Base-by-base conservation (phyloP, 2,797 vertebrate species). In the Oreochromis grahami region DNA sequence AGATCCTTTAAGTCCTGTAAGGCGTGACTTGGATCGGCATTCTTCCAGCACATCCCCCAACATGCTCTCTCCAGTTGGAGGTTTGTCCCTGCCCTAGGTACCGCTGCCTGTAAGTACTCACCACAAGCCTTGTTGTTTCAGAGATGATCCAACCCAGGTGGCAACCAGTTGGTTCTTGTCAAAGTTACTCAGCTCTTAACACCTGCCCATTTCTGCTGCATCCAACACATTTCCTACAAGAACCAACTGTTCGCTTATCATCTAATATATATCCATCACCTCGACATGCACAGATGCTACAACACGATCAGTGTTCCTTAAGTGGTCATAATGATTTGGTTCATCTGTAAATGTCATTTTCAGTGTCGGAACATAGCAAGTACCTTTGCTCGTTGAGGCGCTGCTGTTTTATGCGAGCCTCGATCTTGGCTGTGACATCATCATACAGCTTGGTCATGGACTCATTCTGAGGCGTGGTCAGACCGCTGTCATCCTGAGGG, bases 391-490 rank as follows among this genome's bases (percentile, higher is more conserved):
- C 89, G 4, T 88, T 90, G 77, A 86, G 84, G 10, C 29, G 86
- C 60, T 95, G 93, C 84, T 93, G 91, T 76, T 94, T 95, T 5
- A 96, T 86, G 21, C 93, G 92, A 17, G 93, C 87, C 82, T 92
- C 94, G 3, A 94, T 93, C 87, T 95, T 93, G 78, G 92, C 78
- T 0, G 93, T 83, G 38, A 97, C 89, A 32, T 97, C 96, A 6
- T 97, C 96, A 72, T 96, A 96, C 56, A 97, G 96, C 52, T 96
- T 96, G 90, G 86, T 96, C 86, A 97, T 81, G 19, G 94, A 82
- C 70, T 94, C 90, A 3, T 90, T 79, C 58, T 90, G 91, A 77
- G 89, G 93, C 19, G 83, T 94, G 89, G 92, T 93, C 34, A 24
- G 91, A 55, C 92, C 88, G 5, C 96, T 90, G 82, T 94, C 88